phyloP scores from a whole-genome alignment of 2,113 vertebrate species.

The Lasiurus borealis region DNA sequence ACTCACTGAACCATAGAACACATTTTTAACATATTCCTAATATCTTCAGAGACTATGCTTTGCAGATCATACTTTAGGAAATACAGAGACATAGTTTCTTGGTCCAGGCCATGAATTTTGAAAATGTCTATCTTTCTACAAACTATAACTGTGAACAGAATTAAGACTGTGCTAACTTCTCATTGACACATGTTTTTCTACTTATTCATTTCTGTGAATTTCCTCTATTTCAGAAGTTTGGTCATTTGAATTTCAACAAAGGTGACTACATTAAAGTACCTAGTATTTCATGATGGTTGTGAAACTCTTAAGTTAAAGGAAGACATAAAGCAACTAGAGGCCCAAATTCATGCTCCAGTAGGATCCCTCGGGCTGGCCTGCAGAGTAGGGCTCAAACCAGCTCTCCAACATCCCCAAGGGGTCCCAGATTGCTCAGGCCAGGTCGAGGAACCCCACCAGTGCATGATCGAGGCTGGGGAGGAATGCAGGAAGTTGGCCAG shows the following conservation, averaged over 20 bases:
- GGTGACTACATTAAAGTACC: background rate
- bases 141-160: background rate
- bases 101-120: background rate
- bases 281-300: background rate
- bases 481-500: too few relatives aligned
- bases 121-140: background rate
- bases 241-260: conserved; percentile 60
- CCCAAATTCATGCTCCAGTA: too few relatives aligned
- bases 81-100: background rate
- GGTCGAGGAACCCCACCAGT: too few relatives aligned
- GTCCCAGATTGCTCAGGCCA: too few relatives aligned
- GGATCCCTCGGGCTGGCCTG: too few relatives aligned
- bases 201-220: conserved; percentile 3
- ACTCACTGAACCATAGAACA: background rate
- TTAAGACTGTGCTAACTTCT: background rate
- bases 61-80: background rate
- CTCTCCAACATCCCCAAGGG: too few relatives aligned
- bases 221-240: conserved; percentile 32
- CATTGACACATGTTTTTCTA: background rate
- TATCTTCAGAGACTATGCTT: background rate
- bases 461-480: too few relatives aligned
- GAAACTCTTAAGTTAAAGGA: conserved; percentile 42
- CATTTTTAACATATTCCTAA: background rate
- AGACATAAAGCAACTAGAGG: conserved; percentile 23
- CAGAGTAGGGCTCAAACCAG: too few relatives aligned